Evolutionary conservation across 2,797 vertebrate genomes (phyloP).

Genomic region (Pantherophis alleghaniensis): DNA sequence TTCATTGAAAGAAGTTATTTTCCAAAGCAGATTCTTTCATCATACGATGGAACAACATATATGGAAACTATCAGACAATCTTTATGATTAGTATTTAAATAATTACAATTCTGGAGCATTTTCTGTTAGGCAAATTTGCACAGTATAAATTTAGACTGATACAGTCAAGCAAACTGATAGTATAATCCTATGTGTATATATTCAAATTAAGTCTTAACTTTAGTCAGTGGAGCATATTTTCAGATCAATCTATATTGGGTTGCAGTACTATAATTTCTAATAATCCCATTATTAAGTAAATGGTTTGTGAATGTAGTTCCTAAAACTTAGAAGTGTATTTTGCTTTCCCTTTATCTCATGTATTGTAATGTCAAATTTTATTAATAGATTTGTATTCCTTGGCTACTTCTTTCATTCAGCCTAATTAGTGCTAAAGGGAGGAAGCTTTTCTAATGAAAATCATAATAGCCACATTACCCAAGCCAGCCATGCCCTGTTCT

Average conservation of each 20-base stretch:
- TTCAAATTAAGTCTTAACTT: not conserved
- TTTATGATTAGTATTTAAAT: not conserved
- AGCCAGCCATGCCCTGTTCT: not conserved
- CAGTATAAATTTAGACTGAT: not conserved
- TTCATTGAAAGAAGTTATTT: not conserved
- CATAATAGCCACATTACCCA: not conserved
- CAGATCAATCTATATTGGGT: not conserved
- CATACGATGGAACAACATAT: not conserved
- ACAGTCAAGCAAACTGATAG: not conserved
- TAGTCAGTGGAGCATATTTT: not conserved
- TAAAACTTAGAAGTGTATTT: not conserved
- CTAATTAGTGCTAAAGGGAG: not conserved
- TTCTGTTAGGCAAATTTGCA: not conserved
- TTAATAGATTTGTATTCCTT: not conserved
- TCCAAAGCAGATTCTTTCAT: not conserved
- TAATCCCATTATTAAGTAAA: not conserved
- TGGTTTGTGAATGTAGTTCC: not conserved
- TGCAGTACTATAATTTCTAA: not conserved
- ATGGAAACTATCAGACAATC: not conserved
- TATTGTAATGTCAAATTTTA: not conserved
- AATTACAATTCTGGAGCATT: not conserved
- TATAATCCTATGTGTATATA: not conserved
- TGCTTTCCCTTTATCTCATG: not conserved
- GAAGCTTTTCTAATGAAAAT: not conserved
- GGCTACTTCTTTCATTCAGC: not conserved